These are phyloP conservation scores for Erpornis zantholeuca DNA, from an alignment of 2,113 vertebrate species.

Conservation along the genomic window DNA sequence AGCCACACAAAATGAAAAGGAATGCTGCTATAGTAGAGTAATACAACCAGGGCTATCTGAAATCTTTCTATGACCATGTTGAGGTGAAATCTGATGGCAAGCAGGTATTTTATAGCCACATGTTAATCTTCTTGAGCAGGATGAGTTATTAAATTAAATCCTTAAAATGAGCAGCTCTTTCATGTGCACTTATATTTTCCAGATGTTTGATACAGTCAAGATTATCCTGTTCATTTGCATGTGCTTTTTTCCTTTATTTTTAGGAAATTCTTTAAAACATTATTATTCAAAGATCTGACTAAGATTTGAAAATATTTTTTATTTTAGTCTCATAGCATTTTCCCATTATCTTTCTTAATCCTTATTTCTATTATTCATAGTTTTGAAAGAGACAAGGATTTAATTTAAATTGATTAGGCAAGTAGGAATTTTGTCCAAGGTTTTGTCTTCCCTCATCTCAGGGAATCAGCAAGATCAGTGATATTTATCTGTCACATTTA, in stretches of 20 bases:
- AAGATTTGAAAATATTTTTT: neutral
- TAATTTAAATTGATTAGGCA: neutral
- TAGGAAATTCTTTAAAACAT: neutral
- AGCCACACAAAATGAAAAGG: neutral
- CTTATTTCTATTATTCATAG: neutral
- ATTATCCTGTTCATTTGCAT: neutral
- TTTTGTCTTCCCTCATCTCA: neutral
- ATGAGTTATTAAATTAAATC: conserved; percentile 5
- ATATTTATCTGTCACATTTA: neutral
- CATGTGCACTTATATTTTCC: neutral
- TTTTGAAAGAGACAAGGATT: neutral
- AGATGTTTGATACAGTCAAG: conserved; percentile 10
- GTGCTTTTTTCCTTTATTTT: conserved; percentile 6
- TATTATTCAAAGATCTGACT: neutral
- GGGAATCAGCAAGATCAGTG: neutral
- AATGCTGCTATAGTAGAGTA: neutral
- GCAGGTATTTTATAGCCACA: neutral
- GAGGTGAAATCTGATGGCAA: neutral
- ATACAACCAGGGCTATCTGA: neutral
- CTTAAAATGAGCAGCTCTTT: neutral
- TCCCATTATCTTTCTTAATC: neutral
- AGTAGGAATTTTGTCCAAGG: neutral
- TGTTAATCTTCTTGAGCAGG: neutral
- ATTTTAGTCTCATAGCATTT: neutral
- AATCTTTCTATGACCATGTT: neutral